phyloP scores from a whole-genome alignment of 37 sponge, comb jelly and placozoan genomes.

The Sycon ciliatum region DNA sequence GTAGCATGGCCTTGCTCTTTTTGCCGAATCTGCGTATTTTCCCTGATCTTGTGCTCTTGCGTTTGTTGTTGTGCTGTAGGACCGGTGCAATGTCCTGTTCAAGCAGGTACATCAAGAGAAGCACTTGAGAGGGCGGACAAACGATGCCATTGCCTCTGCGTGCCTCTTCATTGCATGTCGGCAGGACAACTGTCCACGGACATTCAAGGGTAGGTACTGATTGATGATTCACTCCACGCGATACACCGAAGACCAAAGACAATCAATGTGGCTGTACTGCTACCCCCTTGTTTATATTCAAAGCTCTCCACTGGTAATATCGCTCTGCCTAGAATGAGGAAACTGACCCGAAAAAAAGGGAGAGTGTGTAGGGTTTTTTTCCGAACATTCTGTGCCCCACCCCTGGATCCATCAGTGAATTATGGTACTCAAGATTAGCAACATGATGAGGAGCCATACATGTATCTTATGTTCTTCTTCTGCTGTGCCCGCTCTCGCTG shows the following conservation, averaged over 20 bases:
- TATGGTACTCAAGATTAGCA: background rate
- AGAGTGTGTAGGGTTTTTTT: too few relatives aligned
- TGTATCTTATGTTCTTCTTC: background rate
- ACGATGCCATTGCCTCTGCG: slow-evolving; percentile 89
- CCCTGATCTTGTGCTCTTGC: background rate
- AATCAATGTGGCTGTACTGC: too few relatives aligned
- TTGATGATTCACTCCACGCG: background rate
- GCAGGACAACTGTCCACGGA: slow-evolving; percentile 84
- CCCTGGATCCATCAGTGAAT: background rate
- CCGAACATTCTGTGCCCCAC: background rate
- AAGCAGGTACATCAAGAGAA: slow-evolving; percentile 82
- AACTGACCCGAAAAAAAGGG: too few relatives aligned
- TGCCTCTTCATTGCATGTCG: slow-evolving; percentile 94
- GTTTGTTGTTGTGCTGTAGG: slow-evolving; percentile 30
- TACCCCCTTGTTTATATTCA: too few relatives aligned
- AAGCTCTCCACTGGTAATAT: too few relatives aligned
- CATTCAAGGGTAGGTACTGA: slow-evolving; percentile 62
- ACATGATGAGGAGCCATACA: background rate
- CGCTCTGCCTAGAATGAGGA: too few relatives aligned
- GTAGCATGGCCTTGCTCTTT: too few relatives aligned
- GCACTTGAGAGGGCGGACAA: slow-evolving; percentile 73
- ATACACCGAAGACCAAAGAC: too few relatives aligned
- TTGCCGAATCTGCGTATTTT: background rate
- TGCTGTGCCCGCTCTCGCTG: background rate
- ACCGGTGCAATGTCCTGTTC: slow-evolving; percentile 77